phyloP scores from a whole-genome alignment of 2,888 invertebrate species.

The Altica lythri region DNA sequence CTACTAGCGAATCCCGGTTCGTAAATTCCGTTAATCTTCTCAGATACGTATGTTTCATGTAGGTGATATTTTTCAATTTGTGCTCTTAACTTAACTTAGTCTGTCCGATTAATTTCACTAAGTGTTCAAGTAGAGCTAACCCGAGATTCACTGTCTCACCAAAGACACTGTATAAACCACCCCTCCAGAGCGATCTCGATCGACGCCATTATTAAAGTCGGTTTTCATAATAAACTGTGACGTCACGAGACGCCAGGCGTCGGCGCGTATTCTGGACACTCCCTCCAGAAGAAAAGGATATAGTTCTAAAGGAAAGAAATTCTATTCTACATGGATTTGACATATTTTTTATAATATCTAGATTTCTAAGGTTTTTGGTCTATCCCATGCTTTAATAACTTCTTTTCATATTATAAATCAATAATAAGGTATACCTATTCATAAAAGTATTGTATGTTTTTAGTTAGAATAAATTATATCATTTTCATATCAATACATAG shows the following conservation, averaged over 20 bases:
- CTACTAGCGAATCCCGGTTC: conserved; percentile 29
- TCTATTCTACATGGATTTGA: conserved; percentile 10
- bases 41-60: conserved; percentile 46
- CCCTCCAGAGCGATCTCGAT: conserved; percentile 36
- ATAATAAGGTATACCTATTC: no score
- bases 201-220: conserved; percentile 61
- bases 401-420: no score
- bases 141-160: conserved; percentile 52
- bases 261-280: conserved; percentile 53
- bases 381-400: no score
- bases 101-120: conserved; percentile 56
- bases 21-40: conserved; percentile 41
- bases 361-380: no score
- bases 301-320: conserved; percentile 11
- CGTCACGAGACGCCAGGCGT: conserved; percentile 56
- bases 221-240: conserved; percentile 58
- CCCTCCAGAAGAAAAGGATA: conserved; percentile 43
- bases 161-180: conserved; percentile 40
- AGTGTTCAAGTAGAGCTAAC: conserved; percentile 52
- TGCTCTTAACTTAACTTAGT: conserved; percentile 47
- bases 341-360: conserved; percentile 15
- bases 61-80: conserved; percentile 55
- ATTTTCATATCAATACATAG: no score
- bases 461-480: no score
- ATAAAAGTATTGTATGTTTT: no score